Base-by-base conservation (phyloP, 2,113 vertebrate species). In the Catagonus wagneri region DNA sequence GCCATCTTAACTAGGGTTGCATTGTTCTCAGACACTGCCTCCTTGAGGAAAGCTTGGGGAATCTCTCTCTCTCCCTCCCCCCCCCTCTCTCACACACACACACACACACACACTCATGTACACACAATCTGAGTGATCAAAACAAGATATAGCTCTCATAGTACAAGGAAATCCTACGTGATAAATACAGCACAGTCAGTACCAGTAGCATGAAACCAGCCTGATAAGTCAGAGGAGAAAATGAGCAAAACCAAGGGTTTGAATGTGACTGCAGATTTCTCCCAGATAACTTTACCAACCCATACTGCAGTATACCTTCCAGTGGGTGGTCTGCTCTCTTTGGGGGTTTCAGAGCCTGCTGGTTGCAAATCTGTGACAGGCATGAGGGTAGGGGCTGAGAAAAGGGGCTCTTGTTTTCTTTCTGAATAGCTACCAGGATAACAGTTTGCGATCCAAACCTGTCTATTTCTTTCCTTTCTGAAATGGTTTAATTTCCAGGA, bases 401-500 rank as follows among this genome's bases (percentile, higher is more conserved):
- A 94, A 93, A 85, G 11, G 29, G 60, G 4, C 13, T 91, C 39
- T 6, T 52, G 20, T 69, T 88, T 89, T 93, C 80, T 66, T 86
- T 74, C 75, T 34, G 74, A 83, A 61, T 60, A 93, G 52, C 65
- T 90, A 66, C 44, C 56, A 91, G 72, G 36, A 63, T 83, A 86
- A 79, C 14, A 68, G 61, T 54, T 69, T 79, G 10, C 91, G 89
- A 89, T 96, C 27, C 83, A 97, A 86, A 92, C 20, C 23, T 90
- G 23, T 52, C 25, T 91, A 50, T 94, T 95, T 91, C 61, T 68
- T 94, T 95, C 60, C 91, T 72, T 93, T 96, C 61, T 96, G 93
- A 93, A 95, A 96, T 74, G 69, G 78, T 92, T 86, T 90, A 61
- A 91, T 95, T 96, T 95, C 96, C 83, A 95, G 81, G 80, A 96